phyloP scores from a whole-genome alignment of 2,797 vertebrate genomes.

The Antrozous pallidus region DNA sequence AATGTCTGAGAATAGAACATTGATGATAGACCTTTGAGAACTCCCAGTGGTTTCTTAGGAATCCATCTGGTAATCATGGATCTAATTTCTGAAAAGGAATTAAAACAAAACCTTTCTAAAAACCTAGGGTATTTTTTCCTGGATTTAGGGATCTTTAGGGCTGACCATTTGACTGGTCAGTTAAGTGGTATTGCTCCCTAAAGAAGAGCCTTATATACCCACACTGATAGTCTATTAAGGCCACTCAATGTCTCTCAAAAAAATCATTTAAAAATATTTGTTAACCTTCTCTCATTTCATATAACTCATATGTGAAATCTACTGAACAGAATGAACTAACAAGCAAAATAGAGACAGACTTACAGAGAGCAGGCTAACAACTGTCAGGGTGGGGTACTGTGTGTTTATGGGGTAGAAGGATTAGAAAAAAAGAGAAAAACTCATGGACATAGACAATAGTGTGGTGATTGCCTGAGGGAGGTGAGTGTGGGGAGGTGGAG shows the following conservation, averaged over 20 bases:
- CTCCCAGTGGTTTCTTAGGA: not conserved
- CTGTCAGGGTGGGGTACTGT: not conserved
- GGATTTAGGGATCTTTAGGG: not conserved
- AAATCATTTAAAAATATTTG: not conserved
- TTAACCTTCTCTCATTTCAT: not conserved
- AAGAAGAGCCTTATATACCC: not conserved
- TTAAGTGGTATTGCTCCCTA: not conserved
- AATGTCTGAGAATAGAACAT: not conserved
- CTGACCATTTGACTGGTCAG: not conserved
- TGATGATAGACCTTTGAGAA: not conserved
- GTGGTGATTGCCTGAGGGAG: not conserved
- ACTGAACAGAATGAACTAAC: not conserved
- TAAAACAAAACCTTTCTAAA: slow-evolving; percentile 2
- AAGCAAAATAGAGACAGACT: not conserved
- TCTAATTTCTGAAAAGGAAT: slow-evolving; percentile 3
- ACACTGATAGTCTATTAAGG: not conserved
- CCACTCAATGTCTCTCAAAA: not conserved
- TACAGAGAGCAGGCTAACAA: not conserved
- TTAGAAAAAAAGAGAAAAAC: not conserved
- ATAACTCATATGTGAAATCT: not conserved
- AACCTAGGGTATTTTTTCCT: not conserved
- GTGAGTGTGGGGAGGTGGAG: not conserved
- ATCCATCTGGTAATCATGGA: not conserved
- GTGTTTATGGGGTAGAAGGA: not conserved
- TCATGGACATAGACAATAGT: not conserved